Evolutionary conservation across 2,113 vertebrate species (phyloP).

Genomic region (Calonectris borealis): DNA sequence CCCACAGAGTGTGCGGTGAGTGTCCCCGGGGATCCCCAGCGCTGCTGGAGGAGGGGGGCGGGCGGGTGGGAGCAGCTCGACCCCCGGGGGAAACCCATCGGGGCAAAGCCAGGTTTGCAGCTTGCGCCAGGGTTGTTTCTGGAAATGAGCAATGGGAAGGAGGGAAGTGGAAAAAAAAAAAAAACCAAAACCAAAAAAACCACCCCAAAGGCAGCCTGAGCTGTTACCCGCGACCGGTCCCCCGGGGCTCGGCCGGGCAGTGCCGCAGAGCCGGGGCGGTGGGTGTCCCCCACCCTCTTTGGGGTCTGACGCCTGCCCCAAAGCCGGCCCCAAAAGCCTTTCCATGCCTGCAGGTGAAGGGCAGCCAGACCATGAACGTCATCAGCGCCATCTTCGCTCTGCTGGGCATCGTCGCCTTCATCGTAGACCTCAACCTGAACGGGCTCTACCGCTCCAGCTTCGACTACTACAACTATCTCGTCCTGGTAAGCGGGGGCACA

Average conservation of each 20-base stretch:
- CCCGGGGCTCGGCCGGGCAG: neutral
- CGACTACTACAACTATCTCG: neutral
- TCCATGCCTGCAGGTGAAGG: neutral
- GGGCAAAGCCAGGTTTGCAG: neutral
- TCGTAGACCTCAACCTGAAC: slow-evolving; percentile 46
- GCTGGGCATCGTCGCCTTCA: slow-evolving; percentile 43
- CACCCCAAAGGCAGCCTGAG: neutral
- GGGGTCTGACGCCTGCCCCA: neutral
- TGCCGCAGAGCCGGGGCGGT: neutral
- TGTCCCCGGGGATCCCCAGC: neutral
- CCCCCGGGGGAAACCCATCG: too few relatives aligned
- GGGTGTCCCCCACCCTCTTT: rapidly evolving
- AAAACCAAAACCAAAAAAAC: too few relatives aligned
- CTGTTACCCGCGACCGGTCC: rapidly evolving
- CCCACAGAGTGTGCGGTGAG: slow-evolving; percentile 39
- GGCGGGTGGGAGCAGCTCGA: rapidly evolving
- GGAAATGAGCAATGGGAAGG: rapidly evolving
- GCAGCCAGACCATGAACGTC: slow-evolving; percentile 55
- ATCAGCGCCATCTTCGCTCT: slow-evolving; percentile 43
- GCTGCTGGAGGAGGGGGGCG: neutral
- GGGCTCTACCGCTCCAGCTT: slow-evolving; percentile 17
- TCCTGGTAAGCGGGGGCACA: neutral
- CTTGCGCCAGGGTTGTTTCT: neutral
- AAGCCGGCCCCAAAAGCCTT: rapidly evolving
- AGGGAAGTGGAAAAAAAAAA: too few relatives aligned